These are phyloP conservation scores for Stercorarius parasiticus DNA, from an alignment of 2,113 vertebrate genomes.

Conservation along the genomic window DNA sequence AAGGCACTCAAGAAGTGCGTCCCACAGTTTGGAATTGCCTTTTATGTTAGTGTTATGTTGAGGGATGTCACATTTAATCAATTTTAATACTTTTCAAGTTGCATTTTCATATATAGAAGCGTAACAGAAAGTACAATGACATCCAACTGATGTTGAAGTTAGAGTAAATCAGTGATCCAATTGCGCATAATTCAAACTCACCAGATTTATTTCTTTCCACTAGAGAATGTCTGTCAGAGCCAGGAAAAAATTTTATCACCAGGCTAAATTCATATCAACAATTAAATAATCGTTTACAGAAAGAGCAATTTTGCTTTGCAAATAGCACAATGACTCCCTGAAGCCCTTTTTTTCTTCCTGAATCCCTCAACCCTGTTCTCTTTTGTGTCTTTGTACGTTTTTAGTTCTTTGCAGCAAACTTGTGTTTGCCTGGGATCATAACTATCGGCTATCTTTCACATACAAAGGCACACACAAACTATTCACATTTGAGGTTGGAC, in stretches of 20 bases:
- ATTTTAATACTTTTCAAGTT: conserved; percentile 26
- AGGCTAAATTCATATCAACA: conserved; percentile 64
- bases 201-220: conserved; percentile 54
- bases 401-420: background rate
- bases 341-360: background rate
- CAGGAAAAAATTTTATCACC: conserved; percentile 63
- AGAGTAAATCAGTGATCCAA: conserved; percentile 39
- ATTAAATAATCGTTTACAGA: conserved; percentile 65
- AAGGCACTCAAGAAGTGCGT: background rate
- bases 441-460: background rate
- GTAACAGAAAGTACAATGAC: background rate
- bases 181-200: conserved; percentile 48
- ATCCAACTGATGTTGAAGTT: conserved; percentile 2
- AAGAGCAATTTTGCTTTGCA: conserved; percentile 20
- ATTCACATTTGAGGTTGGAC: background rate
- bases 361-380: background rate
- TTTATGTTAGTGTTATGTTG: background rate
- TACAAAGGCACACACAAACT: background rate
- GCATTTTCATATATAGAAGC: background rate
- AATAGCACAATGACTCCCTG: conserved; percentile 45
- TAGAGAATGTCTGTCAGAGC: conserved; percentile 41
- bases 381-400: background rate
- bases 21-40: background rate
- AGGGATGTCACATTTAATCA: conserved; percentile 28
- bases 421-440: background rate